A percentile compares a stretch with the other conserved stretches of the same genome.
Evolutionary conservation across 2,888 invertebrate genomes (phyloP).

Genomic region (Euplagia quadripunctaria): DNA sequence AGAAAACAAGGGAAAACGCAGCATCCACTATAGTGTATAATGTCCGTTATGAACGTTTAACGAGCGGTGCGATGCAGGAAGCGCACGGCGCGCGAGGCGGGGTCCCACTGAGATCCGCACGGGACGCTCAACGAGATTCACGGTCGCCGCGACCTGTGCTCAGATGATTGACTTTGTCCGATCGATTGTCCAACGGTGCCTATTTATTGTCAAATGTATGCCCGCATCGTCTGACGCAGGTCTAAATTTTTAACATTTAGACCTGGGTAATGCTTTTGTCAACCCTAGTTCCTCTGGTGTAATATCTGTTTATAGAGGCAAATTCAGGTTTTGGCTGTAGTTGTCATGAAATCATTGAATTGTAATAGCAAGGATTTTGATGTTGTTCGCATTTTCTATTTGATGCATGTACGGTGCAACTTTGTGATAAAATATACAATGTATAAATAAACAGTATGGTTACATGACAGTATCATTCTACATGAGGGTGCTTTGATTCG

Average conservation of each 20-base stretch:
- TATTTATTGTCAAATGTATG: slow-evolving; percentile 74
- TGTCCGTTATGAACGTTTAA: slow-evolving; percentile 26
- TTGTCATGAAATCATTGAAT: neutral
- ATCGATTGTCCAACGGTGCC: slow-evolving; percentile 78
- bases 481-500: slow-evolving; percentile 62
- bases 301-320: neutral
- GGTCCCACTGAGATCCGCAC: slow-evolving; percentile 70
- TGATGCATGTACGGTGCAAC: neutral
- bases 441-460: slow-evolving; percentile 35
- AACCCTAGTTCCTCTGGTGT: slow-evolving; percentile 21
- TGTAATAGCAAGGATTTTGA: neutral
- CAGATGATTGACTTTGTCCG: slow-evolving; percentile 84
- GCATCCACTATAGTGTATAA: slow-evolving; percentile 32
- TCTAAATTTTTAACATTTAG: slow-evolving; percentile 55
- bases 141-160: slow-evolving; percentile 82
- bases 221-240: slow-evolving; percentile 61
- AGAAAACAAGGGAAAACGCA: slow-evolving; percentile 50
- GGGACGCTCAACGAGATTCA: slow-evolving; percentile 76
- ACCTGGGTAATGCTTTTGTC: slow-evolving; percentile 68
- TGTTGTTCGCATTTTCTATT: neutral
- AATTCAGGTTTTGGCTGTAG: neutral
- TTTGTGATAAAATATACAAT: neutral
- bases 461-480: slow-evolving; percentile 45
- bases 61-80: slow-evolving; percentile 65
- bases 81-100: slow-evolving; percentile 76